phyloP scores from a whole-genome alignment of 2,113 vertebrate genomes.

The Capreolus pygargus region DNA sequence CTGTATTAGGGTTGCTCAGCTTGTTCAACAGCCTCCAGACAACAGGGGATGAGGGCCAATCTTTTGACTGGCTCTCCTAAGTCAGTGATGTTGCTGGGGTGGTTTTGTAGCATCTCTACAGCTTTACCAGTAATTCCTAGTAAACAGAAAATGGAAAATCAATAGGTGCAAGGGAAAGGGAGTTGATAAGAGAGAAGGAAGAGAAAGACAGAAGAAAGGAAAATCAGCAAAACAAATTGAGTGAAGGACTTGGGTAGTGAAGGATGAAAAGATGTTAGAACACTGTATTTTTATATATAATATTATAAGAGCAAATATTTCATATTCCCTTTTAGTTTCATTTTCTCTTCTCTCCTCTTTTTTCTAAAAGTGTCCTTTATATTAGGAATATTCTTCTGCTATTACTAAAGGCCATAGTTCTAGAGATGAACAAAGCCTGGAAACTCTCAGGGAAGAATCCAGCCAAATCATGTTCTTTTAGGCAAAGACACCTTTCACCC shows the following conservation, averaged over 20 bases:
- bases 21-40: no score
- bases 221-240: neutral
- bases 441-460: neutral
- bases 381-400: neutral
- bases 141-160: neutral
- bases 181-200: no score
- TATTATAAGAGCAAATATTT: neutral
- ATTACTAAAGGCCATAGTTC: neutral
- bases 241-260: neutral
- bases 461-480: neutral
- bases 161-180: neutral
- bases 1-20: no score
- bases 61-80: no score
- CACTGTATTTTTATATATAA: neutral
- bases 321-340: neutral
- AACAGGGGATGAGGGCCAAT: no score
- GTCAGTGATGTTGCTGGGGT: neutral
- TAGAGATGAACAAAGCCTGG: neutral
- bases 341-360: neutral
- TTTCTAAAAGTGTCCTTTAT: neutral
- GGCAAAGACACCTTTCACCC: neutral
- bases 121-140: neutral
- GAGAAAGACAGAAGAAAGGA: neutral
- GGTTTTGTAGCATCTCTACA: neutral
- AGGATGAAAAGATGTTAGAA: neutral